Conservation (phyloP, 64 coral and sea anemone genomes). For the Montipora sp. region DNA sequence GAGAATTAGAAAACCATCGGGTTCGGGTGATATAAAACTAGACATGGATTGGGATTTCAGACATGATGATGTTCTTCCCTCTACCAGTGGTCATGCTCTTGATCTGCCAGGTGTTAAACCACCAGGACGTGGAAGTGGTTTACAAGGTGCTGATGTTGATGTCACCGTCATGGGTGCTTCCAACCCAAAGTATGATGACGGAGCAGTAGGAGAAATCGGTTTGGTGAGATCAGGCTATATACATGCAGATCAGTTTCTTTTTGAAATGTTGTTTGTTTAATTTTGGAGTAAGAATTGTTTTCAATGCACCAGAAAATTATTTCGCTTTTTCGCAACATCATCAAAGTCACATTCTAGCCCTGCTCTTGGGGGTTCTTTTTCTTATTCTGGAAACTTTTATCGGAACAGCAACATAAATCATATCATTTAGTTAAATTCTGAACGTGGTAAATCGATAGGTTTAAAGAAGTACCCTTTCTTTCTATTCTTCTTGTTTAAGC, state of each 20-base stretch:
- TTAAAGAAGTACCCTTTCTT: too few relatives aligned
- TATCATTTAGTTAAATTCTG: background rate
- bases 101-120: background rate
- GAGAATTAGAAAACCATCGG: background rate
- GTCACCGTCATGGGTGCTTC: background rate
- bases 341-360: too few relatives aligned
- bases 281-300: background rate
- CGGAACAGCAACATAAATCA: too few relatives aligned
- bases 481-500: too few relatives aligned
- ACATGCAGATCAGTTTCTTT: background rate
- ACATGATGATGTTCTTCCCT: background rate
- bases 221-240: constrained; percentile 1
- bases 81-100: background rate
- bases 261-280: background rate
- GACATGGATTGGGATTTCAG: constrained; percentile 8
- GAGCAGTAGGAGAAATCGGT: background rate
- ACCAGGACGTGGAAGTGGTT: background rate
- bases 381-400: too few relatives aligned
- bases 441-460: background rate
- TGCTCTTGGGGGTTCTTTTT: too few relatives aligned
- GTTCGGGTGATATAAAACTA: constrained; percentile 1
- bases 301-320: too few relatives aligned
- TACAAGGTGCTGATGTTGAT: constrained; percentile 17
- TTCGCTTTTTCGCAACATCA: background rate
- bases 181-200: background rate